Evolutionary conservation across 2,888 invertebrate genomes (phyloP), one percentile per base, ranked within the genome.

Genomic region (Sesia apiformis): DNA sequence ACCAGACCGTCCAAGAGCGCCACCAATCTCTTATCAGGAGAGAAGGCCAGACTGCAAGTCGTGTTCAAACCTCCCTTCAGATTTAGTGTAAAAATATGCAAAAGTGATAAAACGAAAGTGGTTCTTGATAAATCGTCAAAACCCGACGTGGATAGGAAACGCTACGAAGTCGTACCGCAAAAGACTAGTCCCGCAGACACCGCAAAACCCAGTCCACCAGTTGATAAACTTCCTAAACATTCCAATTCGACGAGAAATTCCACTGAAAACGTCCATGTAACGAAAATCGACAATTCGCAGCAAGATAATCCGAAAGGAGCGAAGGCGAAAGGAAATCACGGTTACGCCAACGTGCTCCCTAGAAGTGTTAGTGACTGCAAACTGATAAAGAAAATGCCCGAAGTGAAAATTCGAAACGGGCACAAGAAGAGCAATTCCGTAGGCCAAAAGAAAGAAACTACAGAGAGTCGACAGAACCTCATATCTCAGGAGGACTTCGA

Each of bases 11-110:
- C 93, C 63, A 93, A 94, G 68, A 95, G 94, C 67, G 92, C 93
- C 58, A 94, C 93, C 23, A 94, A 94, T 69, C 88, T 95, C 46
- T 80, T 92, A n/a, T 85, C 90, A 50, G 89, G 90, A 55, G 92
- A 92, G 65, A 94, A 94, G 74, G 93, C 96, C 6, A 92, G 95
- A 62, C 84, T 96, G 38, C 96, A 96, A 79, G 96, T 96, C 42
- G 94, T 96, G 39, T 96, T 95, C 77, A 96, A 96, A 74, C 96
- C 96, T 53, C 96, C 96, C 6, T 96, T 96, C 81, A 94, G 95
- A 70, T 96, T 96, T 79, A 95, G 95, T 76, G 91, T 96, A 55
- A 94, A 95, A 73, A 91, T 96, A 60, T 91, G 93, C 57, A 94
- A 93, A 70, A 92, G 93, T 55, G 94, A 94, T 61, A 94, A 94